A percentile compares a stretch with the other conserved stretches of the same genome.
Evolutionary conservation across 1,140 invertebrate species (phyloP).

Genomic region (Dinoponera quadriceps): DNA sequence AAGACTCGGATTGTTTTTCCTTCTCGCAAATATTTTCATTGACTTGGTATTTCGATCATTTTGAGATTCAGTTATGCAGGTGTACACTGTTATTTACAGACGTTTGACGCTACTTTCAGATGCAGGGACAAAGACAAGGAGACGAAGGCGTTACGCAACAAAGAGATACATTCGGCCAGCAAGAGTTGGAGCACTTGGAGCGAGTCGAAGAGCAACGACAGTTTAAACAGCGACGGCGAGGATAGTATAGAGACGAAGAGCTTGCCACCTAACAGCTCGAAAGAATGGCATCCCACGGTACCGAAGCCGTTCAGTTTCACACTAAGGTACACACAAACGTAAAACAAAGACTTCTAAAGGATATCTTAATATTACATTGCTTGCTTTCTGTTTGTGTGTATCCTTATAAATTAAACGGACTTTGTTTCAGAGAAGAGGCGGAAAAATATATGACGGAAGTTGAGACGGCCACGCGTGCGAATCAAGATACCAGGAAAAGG

Average conservation of each 20-base stretch:
- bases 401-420: neutral
- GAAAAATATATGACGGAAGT: slow-evolving; percentile 84
- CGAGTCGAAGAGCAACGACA: slow-evolving; percentile 78
- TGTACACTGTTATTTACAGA: too few species aligned
- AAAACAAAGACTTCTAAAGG: neutral
- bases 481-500: slow-evolving; percentile 84
- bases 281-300: slow-evolving; percentile 85
- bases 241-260: slow-evolving; percentile 81
- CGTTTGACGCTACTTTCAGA: slow-evolving; percentile 53
- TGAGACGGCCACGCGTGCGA: slow-evolving; percentile 80
- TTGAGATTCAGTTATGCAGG: too few species aligned
- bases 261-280: slow-evolving; percentile 78
- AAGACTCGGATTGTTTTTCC: neutral
- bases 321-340: slow-evolving; percentile 85
- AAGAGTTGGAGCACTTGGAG: slow-evolving; percentile 80
- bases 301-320: slow-evolving; percentile 90
- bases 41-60: too few species aligned
- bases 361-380: slow-evolving; percentile 14
- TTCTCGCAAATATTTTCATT: too few species aligned
- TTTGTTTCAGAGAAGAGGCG: slow-evolving; percentile 87
- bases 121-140: slow-evolving; percentile 75
- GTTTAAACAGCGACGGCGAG: slow-evolving; percentile 77
- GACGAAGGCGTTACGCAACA: slow-evolving; percentile 77
- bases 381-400: neutral
- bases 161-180: slow-evolving; percentile 76